phyloP scores from a whole-genome alignment of 1,140 invertebrate species.

The Cepaea nemoralis region DNA sequence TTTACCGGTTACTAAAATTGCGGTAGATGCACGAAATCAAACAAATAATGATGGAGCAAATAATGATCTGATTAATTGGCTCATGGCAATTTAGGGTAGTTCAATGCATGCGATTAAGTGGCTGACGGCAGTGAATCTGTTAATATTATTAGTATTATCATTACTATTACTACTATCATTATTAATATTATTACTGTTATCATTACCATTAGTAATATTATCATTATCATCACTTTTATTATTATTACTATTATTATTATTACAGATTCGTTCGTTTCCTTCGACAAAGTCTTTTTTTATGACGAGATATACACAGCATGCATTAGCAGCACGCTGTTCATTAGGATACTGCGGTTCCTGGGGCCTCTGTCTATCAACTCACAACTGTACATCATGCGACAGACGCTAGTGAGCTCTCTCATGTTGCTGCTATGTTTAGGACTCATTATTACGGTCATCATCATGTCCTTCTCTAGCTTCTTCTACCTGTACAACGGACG shows the following conservation, averaged over 20 bases:
- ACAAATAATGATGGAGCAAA: too few species aligned
- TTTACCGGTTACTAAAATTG: too few species aligned
- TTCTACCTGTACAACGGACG: slow-evolving; percentile 29
- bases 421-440: slow-evolving; percentile 25
- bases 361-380: slow-evolving; percentile 47
- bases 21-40: too few species aligned
- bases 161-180: too few species aligned
- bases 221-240: too few species aligned
- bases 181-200: too few species aligned
- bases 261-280: slow-evolving; percentile 42
- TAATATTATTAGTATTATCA: too few species aligned
- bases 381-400: slow-evolving; percentile 46
- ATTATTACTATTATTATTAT: neutral
- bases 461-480: slow-evolving; percentile 43
- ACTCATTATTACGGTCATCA: slow-evolving; percentile 30
- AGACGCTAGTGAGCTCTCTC: slow-evolving; percentile 34
- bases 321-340: slow-evolving; percentile 40
- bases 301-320: slow-evolving; percentile 44
- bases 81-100: too few species aligned
- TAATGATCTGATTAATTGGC: too few species aligned
- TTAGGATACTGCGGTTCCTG: slow-evolving; percentile 44
- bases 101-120: too few species aligned
- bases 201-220: too few species aligned
- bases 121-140: too few species aligned
- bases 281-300: slow-evolving; percentile 39